Conservation (phyloP, 2,113 vertebrate genomes). For the Melanerpes formicivorus region DNA sequence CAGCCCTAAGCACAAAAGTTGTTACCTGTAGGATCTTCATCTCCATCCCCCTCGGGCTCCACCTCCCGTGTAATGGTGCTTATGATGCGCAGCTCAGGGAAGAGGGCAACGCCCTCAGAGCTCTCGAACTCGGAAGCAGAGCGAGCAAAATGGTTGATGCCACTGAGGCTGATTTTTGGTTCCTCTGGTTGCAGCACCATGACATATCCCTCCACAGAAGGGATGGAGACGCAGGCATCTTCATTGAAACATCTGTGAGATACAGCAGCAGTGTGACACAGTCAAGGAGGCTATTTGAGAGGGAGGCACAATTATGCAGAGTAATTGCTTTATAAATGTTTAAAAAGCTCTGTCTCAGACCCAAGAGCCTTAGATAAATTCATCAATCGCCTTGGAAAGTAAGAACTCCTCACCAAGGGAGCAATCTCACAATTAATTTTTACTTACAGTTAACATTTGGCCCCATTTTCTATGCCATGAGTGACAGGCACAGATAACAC, state of each 20-base stretch:
- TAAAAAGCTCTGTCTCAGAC: slow-evolving; percentile 8
- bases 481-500: slow-evolving; percentile 5
- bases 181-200: slow-evolving; percentile 97
- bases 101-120: slow-evolving; percentile 87
- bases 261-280: neutral
- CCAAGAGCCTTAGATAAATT: slow-evolving; percentile 31
- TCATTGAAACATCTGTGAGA: slow-evolving; percentile 86
- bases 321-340: slow-evolving; percentile 32
- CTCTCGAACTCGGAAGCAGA: slow-evolving; percentile 94
- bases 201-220: slow-evolving; percentile 88
- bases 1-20: rapidly evolving
- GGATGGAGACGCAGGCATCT: slow-evolving; percentile 85
- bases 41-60: slow-evolving; percentile 85
- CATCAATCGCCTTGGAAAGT: neutral
- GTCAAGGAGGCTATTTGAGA: neutral
- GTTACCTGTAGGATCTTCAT: slow-evolving; percentile 92
- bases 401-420: slow-evolving; percentile 1
- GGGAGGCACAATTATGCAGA: neutral
- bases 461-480: neutral
- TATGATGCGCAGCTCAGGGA: slow-evolving; percentile 94
- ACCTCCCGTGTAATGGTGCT: slow-evolving; percentile 96
- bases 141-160: slow-evolving; percentile 96
- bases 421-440: slow-evolving; percentile 22
- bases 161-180: slow-evolving; percentile 95
- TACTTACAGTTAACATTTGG: slow-evolving; percentile 42